Evolutionary conservation across 2,113 vertebrate genomes (phyloP).

Genomic region (Corydoras maculifer): DNA sequence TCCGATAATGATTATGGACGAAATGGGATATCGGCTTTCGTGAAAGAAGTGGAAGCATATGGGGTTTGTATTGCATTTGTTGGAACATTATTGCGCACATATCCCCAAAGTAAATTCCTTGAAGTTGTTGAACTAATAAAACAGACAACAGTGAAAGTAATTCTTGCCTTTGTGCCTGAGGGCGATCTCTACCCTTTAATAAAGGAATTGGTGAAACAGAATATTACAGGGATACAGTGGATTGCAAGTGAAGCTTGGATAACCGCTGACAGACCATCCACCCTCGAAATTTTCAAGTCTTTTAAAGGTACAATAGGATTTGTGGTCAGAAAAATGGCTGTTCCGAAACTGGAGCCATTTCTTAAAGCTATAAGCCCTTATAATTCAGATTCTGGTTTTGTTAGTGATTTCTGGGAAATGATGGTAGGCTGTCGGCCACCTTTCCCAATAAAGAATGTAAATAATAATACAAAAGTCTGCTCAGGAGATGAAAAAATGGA

Average conservation of each 20-base stretch:
- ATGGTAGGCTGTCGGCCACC: slow-evolving; percentile 52
- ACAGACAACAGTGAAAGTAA: slow-evolving; percentile 60
- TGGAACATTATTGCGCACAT: slow-evolving; percentile 59
- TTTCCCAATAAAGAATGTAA: slow-evolving; percentile 8
- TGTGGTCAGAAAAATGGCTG: slow-evolving; percentile 61
- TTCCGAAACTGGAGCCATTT: slow-evolving; percentile 55
- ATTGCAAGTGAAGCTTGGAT: slow-evolving; percentile 69
- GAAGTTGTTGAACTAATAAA: slow-evolving; percentile 61
- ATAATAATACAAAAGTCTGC: slow-evolving; percentile 41
- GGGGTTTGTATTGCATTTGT: slow-evolving; percentile 66
- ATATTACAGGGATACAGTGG: slow-evolving; percentile 71
- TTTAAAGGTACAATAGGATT: slow-evolving; percentile 65
- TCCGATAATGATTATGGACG: slow-evolving; percentile 66
- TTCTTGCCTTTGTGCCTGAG: slow-evolving; percentile 63
- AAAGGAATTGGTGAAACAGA: slow-evolving; percentile 61
- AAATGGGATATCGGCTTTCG: slow-evolving; percentile 61
- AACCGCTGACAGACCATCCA: slow-evolving; percentile 57
- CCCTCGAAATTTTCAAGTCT: slow-evolving; percentile 53
- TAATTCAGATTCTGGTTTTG: slow-evolving; percentile 46
- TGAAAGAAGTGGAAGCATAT: slow-evolving; percentile 55
- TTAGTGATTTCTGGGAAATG: slow-evolving; percentile 61
- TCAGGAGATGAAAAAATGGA: slow-evolving; percentile 56
- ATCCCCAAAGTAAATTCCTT: slow-evolving; percentile 53
- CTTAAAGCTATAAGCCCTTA: slow-evolving; percentile 56
- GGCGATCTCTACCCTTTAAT: slow-evolving; percentile 67